phyloP scores from a whole-genome alignment of 2,888 invertebrate species.

The Flexamia atlantica region DNA sequence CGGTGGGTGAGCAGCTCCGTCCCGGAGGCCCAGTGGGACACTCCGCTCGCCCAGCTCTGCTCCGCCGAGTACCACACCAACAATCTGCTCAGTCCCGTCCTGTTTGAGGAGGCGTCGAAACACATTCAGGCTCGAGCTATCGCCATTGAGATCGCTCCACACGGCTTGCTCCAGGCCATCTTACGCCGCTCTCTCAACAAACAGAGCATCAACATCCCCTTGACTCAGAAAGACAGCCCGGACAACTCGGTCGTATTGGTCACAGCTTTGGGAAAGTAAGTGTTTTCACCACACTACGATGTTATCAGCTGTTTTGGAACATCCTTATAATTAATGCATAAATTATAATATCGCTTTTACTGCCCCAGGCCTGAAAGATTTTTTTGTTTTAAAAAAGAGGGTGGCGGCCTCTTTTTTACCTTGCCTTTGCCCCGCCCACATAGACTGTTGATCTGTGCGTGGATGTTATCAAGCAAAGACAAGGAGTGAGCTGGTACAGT shows the following conservation, averaged over 20 bases:
- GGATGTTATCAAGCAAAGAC: no score
- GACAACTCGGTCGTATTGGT: slow-evolving; percentile 75
- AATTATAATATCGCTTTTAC: no score
- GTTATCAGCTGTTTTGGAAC: no score
- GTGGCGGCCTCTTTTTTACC: no score
- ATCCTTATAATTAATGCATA: no score
- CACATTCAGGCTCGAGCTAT: slow-evolving; percentile 81
- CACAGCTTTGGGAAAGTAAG: slow-evolving; percentile 75
- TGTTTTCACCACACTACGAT: no score
- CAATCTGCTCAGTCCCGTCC: slow-evolving; percentile 83
- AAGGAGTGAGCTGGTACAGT: no score
- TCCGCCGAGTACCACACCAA: slow-evolving; percentile 95
- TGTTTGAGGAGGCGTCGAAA: slow-evolving; percentile 81
- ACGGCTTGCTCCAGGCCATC: slow-evolving; percentile 83
- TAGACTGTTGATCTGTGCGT: no score
- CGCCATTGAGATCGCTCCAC: slow-evolving; percentile 84
- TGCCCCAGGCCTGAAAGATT: no score
- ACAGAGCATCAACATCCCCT: slow-evolving; percentile 78
- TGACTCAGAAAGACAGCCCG: slow-evolving; percentile 79
- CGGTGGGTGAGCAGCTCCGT: slow-evolving; percentile 94
- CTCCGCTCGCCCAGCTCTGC: slow-evolving; percentile 80
- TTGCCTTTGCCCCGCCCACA: no score
- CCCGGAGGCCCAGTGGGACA: slow-evolving; percentile 84
- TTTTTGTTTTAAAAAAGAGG: no score
- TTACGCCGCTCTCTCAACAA: slow-evolving; percentile 79